phyloP scores from a whole-genome alignment of 2,113 vertebrate genomes.

The Illadopsis cleaveri region DNA sequence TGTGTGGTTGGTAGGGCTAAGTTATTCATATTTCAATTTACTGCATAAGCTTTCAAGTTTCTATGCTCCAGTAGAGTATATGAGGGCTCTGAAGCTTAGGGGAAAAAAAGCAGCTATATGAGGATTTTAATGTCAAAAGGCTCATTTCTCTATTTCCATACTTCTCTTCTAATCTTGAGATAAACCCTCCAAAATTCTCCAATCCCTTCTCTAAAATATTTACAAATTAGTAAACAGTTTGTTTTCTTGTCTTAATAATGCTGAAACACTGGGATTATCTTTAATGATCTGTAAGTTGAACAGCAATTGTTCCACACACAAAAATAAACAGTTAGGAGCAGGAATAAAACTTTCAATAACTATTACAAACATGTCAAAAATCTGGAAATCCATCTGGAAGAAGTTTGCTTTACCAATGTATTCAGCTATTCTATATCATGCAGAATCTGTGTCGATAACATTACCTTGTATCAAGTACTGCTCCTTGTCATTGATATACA shows the following conservation, averaged over 20 bases:
- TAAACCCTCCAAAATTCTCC: background rate
- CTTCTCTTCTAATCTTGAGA: background rate
- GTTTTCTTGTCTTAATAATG: background rate
- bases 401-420: background rate
- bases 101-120: background rate
- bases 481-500: slow-evolving; percentile 98
- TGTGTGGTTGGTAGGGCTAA: background rate
- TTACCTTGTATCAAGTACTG: slow-evolving; percentile 96
- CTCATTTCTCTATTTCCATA: background rate
- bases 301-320: background rate
- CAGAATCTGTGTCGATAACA: background rate
- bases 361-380: background rate
- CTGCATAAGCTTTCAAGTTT: background rate
- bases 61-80: background rate
- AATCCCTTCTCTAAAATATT: background rate
- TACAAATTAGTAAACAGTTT: background rate
- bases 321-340: background rate
- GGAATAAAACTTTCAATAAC: background rate
- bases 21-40: background rate
- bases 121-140: background rate
- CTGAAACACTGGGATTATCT: background rate
- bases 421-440: background rate
- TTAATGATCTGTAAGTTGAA: background rate
- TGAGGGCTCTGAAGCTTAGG: background rate
- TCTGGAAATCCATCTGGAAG: background rate